Conservation (phyloP, 2,888 invertebrate species). For the Platypus cylindrus region DNA sequence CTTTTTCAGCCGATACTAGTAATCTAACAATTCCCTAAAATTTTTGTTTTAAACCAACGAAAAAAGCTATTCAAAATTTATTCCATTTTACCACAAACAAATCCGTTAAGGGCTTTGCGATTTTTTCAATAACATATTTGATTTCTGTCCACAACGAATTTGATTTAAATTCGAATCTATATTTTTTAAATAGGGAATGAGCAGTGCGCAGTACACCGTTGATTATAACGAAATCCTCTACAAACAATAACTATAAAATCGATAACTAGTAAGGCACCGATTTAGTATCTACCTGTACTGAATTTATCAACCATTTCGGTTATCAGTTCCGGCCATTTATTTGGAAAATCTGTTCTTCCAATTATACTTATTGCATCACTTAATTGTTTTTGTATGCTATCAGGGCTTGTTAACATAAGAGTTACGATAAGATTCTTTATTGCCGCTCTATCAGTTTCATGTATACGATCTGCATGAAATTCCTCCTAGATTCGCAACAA, state of each 20-base stretch:
- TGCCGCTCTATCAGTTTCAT: constrained; percentile 60
- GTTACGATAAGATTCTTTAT: constrained; percentile 81
- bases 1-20: constrained; percentile 61
- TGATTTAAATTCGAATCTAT: constrained; percentile 91
- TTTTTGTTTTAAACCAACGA: not conserved
- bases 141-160: constrained; percentile 94
- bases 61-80: constrained; percentile 13
- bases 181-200: constrained; percentile 92
- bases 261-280: too few species aligned
- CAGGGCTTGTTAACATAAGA: constrained; percentile 85
- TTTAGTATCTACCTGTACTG: constrained; percentile 44
- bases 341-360: constrained; percentile 93
- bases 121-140: constrained; percentile 85
- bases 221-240: constrained; percentile 85
- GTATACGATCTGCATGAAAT: constrained; percentile 68
- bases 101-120: constrained; percentile 89
- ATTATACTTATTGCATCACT: constrained; percentile 94
- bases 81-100: constrained; percentile 57
- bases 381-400: constrained; percentile 82
- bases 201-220: constrained; percentile 91
- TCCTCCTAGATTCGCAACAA: too few species aligned
- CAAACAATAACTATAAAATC: constrained; percentile 19
- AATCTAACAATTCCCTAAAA: constrained; percentile 69
- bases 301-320: constrained; percentile 90
- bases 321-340: constrained; percentile 89